Percentiles rank a stretch among this genome's conserved stretches.
Conservation (phyloP, 2,113 vertebrate species). For the Lathamus discolor region DNA sequence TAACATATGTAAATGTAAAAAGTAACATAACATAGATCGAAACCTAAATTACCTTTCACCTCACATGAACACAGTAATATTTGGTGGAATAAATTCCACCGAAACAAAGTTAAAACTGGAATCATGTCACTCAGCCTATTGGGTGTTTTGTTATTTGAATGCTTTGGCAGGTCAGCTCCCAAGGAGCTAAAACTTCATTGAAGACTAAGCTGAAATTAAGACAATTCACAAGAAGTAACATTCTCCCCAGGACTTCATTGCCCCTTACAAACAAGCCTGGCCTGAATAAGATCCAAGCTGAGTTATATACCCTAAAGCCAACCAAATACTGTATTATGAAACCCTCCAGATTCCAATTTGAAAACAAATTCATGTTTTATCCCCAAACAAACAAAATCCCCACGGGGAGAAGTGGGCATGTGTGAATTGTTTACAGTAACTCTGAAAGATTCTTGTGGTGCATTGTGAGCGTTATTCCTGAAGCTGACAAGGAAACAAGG, state of each 20-base stretch:
- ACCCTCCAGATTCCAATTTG: neutral
- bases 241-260: neutral
- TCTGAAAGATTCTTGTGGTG: neutral
- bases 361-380: neutral
- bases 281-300: neutral
- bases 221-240: neutral
- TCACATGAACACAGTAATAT: neutral
- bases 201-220: neutral
- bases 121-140: neutral
- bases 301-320: neutral
- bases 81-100: neutral
- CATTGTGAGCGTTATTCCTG: neutral
- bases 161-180: neutral
- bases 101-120: neutral
- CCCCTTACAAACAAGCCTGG: neutral
- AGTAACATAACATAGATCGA: neutral
- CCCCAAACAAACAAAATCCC: neutral
- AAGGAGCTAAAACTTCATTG: neutral
- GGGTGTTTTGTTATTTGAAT: neutral
- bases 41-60: neutral
- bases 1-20: neutral
- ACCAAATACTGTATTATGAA: rapidly evolving
- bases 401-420: neutral
- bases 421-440: neutral
- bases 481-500: constrained; percentile 4